Percentiles rank a stretch among this genome's conserved stretches.
Evolutionary conservation across 2,888 invertebrate species (phyloP).

Genomic region (Ctenicera cuprea): DNA sequence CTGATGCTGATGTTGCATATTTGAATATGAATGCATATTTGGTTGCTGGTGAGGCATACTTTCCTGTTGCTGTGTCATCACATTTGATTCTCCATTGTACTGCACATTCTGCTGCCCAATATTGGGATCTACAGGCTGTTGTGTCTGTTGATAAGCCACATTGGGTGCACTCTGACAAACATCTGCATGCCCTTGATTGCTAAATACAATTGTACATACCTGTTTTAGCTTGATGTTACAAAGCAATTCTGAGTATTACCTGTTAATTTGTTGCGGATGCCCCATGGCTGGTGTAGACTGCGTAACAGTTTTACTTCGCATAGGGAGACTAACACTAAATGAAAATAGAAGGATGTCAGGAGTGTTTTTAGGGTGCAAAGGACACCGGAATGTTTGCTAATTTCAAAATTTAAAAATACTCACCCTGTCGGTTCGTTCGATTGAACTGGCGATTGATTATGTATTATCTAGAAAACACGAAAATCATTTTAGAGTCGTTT

Average conservation of each 20-base stretch:
- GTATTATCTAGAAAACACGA: slow-evolving; percentile 78
- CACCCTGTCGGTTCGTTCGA: slow-evolving; percentile 77
- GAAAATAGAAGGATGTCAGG: background rate
- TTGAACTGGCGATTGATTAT: slow-evolving; percentile 75
- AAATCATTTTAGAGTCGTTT: too few relatives aligned
- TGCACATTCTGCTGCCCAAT: background rate
- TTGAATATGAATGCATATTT: background rate
- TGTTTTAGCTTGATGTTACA: slow-evolving; percentile 13
- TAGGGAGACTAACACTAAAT: slow-evolving; percentile 50
- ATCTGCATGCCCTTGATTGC: slow-evolving; percentile 14
- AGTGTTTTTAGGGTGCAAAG: background rate
- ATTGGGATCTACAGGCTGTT: slow-evolving; percentile 13
- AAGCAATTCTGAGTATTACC: slow-evolving; percentile 30
- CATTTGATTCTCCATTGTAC: slow-evolving; percentile 4
- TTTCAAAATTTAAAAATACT: slow-evolving; percentile 62
- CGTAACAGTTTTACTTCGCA: slow-evolving; percentile 4
- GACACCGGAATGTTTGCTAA: background rate
- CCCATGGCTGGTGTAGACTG: slow-evolving; percentile 13
- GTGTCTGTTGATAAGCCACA: background rate
- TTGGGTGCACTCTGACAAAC: slow-evolving; percentile 28
- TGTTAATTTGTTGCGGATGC: slow-evolving; percentile 32
- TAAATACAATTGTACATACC: slow-evolving; percentile 19
- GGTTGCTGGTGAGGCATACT: slow-evolving; percentile 4
- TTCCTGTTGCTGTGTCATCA: background rate
- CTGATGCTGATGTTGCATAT: slow-evolving; percentile 5